phyloP scores from a whole-genome alignment of 2,888 invertebrate species.

The Caenorhabditis afra region DNA sequence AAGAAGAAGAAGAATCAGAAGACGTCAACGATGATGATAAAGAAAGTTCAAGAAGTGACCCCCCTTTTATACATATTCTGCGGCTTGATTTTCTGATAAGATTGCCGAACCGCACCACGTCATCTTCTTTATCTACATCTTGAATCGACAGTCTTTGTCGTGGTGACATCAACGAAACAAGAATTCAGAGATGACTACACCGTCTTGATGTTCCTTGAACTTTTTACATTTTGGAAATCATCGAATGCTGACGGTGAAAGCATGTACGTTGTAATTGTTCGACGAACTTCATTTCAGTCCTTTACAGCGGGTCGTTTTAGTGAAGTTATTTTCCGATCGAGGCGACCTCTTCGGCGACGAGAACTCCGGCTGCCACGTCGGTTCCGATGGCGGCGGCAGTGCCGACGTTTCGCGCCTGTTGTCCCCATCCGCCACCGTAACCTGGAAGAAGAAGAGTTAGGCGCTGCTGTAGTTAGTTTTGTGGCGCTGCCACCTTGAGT shows the following conservation, averaged over 20 bases:
- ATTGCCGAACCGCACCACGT: neutral
- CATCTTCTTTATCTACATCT: slow-evolving; percentile 2
- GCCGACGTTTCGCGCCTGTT: slow-evolving; percentile 6
- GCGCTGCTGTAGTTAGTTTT: neutral
- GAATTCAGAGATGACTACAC: neutral
- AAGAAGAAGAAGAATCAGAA: slow-evolving; percentile 1
- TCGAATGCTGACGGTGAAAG: neutral
- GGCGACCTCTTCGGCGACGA: slow-evolving; percentile 10
- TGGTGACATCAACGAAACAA: slow-evolving; percentile 4
- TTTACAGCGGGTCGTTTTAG: too few relatives aligned
- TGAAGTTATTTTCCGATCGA: slow-evolving; percentile 7
- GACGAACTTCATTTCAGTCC: too few relatives aligned
- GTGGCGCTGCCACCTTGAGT: too few relatives aligned
- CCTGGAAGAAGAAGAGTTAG: neutral
- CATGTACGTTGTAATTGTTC: too few relatives aligned
- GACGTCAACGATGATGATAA: too few relatives aligned
- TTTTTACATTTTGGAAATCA: neutral
- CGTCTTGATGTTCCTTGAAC: neutral
- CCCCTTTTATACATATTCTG: neutral
- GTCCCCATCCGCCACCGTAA: slow-evolving; percentile 16
- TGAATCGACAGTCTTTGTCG: neutral
- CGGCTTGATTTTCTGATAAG: neutral
- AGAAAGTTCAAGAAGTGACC: too few relatives aligned
- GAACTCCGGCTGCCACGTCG: slow-evolving; percentile 8
- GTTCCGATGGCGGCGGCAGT: slow-evolving; percentile 9